A percentile compares a stretch with the other conserved stretches of the same genome.
These are phyloP conservation scores for Diadegma fenestrale DNA, from an alignment of 2,888 invertebrate species.

Conservation along the genomic window DNA sequence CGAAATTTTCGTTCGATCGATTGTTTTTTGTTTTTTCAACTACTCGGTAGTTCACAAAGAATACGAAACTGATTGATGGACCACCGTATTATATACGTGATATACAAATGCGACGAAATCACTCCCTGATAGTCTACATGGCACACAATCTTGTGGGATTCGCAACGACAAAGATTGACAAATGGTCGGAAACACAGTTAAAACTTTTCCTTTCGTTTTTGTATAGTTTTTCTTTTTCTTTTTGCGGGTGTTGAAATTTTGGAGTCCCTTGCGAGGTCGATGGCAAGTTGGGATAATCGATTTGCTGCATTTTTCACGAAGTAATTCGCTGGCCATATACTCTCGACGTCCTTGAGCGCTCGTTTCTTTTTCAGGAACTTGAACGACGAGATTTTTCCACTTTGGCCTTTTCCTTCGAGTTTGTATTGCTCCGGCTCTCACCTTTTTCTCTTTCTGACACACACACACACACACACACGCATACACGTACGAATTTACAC, in stretches of 20 bases:
- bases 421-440: conserved; percentile 3
- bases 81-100: not conserved
- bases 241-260: not conserved
- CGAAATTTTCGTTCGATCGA: not conserved
- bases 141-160: conserved; percentile 16
- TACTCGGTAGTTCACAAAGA: not conserved
- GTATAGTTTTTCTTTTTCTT: not conserved
- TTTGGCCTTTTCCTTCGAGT: conserved; percentile 14
- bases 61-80: conserved; percentile 4
- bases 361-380: conserved; percentile 46
- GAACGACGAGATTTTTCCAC: conserved; percentile 24
- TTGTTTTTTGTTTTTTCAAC: not conserved
- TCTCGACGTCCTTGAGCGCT: not conserved
- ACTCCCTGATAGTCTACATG: conserved; percentile 29
- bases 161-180: not conserved
- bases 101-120: conserved; percentile 21
- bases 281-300: conserved; percentile 17
- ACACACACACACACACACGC: not conserved
- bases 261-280: conserved; percentile 25
- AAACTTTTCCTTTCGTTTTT: not conserved
- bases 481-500: not conserved
- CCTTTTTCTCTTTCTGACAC: not conserved
- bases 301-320: conserved; percentile 16
- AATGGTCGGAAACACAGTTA: not conserved
- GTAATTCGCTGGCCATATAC: not conserved